phyloP scores from a whole-genome alignment of 2,797 vertebrate genomes.

The Mus caroli region DNA sequence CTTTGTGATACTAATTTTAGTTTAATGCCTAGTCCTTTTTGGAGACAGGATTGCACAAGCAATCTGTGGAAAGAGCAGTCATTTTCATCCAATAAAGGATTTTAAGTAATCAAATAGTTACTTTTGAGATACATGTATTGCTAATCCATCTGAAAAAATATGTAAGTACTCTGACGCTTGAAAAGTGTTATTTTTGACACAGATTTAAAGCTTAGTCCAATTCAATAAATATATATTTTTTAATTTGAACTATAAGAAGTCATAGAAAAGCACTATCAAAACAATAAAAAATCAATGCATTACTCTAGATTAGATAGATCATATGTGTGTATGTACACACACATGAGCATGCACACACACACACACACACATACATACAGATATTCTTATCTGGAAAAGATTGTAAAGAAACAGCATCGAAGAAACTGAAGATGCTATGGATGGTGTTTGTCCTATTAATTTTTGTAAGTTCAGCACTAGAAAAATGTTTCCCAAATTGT shows the following conservation, averaged over 20 bases:
- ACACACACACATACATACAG: background rate
- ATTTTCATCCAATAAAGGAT: background rate
- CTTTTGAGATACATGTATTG: background rate
- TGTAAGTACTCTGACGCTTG: background rate
- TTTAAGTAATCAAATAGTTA: slow-evolving; percentile 32
- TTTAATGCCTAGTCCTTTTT: background rate
- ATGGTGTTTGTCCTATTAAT: background rate
- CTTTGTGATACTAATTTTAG: background rate
- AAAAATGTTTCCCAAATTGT: background rate
- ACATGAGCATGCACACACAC: background rate
- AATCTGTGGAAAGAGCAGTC: background rate
- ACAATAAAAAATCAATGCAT: background rate
- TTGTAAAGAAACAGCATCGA: background rate
- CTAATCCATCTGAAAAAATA: background rate
- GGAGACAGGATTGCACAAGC: background rate
- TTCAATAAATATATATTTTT: background rate
- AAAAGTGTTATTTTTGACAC: background rate
- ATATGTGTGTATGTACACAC: background rate
- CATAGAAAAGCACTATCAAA: background rate
- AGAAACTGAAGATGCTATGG: background rate
- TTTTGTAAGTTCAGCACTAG: background rate
- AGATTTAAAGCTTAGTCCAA: background rate
- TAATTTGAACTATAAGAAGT: background rate
- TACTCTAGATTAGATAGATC: background rate
- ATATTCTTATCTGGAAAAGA: background rate